Base-by-base conservation (phyloP, 2,113 vertebrate genomes). In the Ailuropoda melanoleuca region DNA sequence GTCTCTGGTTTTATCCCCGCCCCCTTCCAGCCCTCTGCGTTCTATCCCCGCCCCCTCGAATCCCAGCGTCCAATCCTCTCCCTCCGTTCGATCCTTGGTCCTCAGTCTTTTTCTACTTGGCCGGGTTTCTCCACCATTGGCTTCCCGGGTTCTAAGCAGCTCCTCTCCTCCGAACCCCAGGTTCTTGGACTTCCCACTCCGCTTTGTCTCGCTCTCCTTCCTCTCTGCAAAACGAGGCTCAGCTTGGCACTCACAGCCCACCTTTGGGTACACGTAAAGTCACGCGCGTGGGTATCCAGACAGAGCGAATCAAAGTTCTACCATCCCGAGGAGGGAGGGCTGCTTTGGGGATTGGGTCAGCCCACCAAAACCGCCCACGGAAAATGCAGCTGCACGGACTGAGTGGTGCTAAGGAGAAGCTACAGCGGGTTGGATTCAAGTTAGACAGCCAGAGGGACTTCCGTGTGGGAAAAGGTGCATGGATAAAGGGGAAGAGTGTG, bases 31-130 rank as follows among this genome's bases (percentile, higher is more conserved):
- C n/a, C 31, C 31, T 74, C 81, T 0, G 89, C 43, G 29, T 23
- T 4, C 92, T 39, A 3, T 74, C 18, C 84, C 97, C 88, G 70
- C 96, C 95, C 58, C 74, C 70, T 80, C 24, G 13, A 21, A 4
- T 18, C n/a, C 8, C 62, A 2, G 56, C n/a, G 21, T 43, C 95
- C 96, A 95, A 96, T 97, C 96, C 48, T 2, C 24, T 62, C 24
- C 15, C 37, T 43, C 66, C 34, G 15, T 15, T n/a, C 19, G 3
- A 18, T 8, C 64, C 62, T 86, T 7, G 6, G 48, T 11, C 62
- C 31, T 14, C 55, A 4, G 50, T 2, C 60, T 50, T 21, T 18
- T 3, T 11, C 58, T 11, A 2, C 37, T 31, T 11, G 0, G 2
- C 50, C 58, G 0, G 19, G 13, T 24, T 37, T 37, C 56, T 19